phyloP scores from a whole-genome alignment of 2,888 invertebrate species.

The Archips xylosteana region DNA sequence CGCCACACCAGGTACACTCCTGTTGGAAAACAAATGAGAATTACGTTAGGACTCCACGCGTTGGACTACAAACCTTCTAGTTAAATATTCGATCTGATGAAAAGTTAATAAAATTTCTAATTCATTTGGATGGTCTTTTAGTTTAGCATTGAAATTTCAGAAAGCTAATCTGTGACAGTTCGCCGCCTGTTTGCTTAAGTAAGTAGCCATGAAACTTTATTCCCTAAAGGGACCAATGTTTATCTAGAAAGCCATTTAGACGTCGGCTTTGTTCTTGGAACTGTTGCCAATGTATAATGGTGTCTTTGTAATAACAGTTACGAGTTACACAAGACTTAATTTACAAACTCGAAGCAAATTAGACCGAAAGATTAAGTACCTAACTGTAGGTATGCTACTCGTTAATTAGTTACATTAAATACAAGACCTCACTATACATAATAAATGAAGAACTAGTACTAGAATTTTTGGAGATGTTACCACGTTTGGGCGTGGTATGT shows the following conservation, averaged over 20 bases:
- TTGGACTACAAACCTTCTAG: too few relatives aligned
- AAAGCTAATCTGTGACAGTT: slow-evolving; percentile 3
- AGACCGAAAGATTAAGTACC: neutral
- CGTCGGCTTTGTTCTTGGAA: slow-evolving; percentile 14
- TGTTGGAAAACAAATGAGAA: slow-evolving; percentile 63
- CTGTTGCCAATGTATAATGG: slow-evolving; percentile 8
- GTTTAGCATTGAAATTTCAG: neutral
- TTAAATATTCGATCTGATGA: too few relatives aligned
- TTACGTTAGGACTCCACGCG: neutral
- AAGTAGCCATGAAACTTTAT: slow-evolving; percentile 24
- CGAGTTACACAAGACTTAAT: slow-evolving; percentile 24
- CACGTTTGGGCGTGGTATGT: too few relatives aligned
- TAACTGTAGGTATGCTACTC: too few relatives aligned
- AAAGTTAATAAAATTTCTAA: neutral
- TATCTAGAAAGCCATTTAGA: slow-evolving; percentile 31
- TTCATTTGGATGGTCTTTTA: neutral
- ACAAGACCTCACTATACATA: too few relatives aligned
- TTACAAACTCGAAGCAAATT: slow-evolving; percentile 32
- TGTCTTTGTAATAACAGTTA: slow-evolving; percentile 25
- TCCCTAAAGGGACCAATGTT: slow-evolving; percentile 30
- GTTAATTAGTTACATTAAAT: too few relatives aligned
- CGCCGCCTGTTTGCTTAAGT: neutral
- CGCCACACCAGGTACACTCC: slow-evolving; percentile 93
- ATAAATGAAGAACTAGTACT: too few relatives aligned
- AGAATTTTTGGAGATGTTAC: too few relatives aligned